Conservation (phyloP, 2,797 vertebrate genomes). For the Decapterus maruadsi region DNA sequence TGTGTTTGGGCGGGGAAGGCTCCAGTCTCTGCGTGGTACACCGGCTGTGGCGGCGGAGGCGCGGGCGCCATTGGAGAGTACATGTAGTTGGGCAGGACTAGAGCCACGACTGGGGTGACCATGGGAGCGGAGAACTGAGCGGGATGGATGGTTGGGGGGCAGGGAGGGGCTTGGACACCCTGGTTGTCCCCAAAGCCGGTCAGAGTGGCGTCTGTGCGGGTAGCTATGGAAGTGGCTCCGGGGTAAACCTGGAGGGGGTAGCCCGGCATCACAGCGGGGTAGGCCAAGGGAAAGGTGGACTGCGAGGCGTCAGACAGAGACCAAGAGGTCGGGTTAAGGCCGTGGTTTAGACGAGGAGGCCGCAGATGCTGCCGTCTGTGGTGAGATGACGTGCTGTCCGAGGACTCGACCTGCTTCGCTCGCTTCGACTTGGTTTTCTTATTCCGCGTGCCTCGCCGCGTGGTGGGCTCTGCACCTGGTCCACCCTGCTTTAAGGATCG, state of each 20-base stretch:
- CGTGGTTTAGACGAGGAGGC: conserved; percentile 80
- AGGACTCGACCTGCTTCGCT: conserved; percentile 88
- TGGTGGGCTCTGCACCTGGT: conserved; percentile 67
- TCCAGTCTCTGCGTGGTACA: conserved; percentile 58
- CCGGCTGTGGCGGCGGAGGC: conserved; percentile 50
- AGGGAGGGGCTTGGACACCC: conserved; percentile 74
- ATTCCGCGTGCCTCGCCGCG: conserved; percentile 82
- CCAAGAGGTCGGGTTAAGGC: conserved; percentile 90
- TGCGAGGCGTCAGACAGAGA: conserved; percentile 90
- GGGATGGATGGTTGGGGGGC: conserved; percentile 74
- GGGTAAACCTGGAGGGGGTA: conserved; percentile 91
- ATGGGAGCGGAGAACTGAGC: conserved; percentile 82
- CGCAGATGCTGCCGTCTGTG: conserved; percentile 77
- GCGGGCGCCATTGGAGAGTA: conserved; percentile 80
- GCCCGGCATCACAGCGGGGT: conserved; percentile 87
- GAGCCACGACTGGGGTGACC: conserved; percentile 89
- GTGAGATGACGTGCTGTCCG: conserved; percentile 87
- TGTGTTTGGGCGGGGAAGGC: conserved; percentile 56
- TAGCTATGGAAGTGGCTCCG: conserved; percentile 64
- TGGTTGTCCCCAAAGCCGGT: conserved; percentile 78
- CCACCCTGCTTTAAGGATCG: conserved; percentile 77
- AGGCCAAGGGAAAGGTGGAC: conserved; percentile 87
- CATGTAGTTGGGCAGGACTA: conserved; percentile 90
- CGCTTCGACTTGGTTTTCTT: conserved; percentile 92
- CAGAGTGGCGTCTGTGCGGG: conserved; percentile 68